Percentiles rank a stretch among this genome's conserved stretches.
phyloP scores from a whole-genome alignment of 1,140 invertebrate species.

The Spodoptera litura region DNA sequence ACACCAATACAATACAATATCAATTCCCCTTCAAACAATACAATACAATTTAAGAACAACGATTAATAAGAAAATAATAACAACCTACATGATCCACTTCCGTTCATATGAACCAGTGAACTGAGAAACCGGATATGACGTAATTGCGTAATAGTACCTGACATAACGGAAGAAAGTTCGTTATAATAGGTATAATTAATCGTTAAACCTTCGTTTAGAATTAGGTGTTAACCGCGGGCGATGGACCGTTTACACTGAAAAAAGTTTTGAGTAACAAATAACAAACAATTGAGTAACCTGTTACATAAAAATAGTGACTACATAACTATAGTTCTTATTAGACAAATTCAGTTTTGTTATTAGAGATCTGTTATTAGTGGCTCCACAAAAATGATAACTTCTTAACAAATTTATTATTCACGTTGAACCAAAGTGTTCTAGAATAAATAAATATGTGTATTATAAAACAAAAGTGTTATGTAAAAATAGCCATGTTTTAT shows the following conservation, averaged over 20 bases:
- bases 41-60: neutral
- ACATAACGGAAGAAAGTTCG: conserved; percentile 13
- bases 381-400: no score
- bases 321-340: no score
- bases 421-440: no score
- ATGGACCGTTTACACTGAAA: neutral
- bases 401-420: no score
- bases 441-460: no score
- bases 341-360: no score
- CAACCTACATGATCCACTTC: conserved; percentile 3
- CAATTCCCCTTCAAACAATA: neutral
- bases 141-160: neutral
- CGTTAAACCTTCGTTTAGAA: conserved; percentile 1
- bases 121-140: conserved; percentile 11
- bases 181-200: conserved; percentile 16
- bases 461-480: no score
- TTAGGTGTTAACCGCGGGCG: neutral
- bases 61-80: conserved; percentile 21
- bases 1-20: neutral
- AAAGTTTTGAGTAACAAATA: no score
- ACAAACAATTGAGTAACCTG: no score
- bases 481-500: no score
- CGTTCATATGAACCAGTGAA: conserved; percentile 17
- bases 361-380: no score
- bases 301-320: no score